Percentiles rank a stretch among this genome's conserved stretches.
These are phyloP conservation scores for Hybognathus amarus DNA, from an alignment of 2,797 vertebrate species.

Conservation along the genomic window DNA sequence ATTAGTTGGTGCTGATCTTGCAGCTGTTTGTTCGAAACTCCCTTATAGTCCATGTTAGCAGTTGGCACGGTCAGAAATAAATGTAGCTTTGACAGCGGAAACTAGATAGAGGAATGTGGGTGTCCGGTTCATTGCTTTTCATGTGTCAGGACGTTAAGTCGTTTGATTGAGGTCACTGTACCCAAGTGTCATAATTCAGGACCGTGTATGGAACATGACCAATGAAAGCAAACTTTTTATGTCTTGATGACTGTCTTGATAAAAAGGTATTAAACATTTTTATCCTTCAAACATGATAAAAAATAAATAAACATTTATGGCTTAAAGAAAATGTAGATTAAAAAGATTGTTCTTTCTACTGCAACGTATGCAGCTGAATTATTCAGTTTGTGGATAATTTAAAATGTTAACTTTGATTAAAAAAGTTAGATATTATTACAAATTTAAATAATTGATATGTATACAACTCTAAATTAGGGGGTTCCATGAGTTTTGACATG, in stretches of 20 bases:
- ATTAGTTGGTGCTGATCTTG: conserved; percentile 12
- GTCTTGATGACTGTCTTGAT: neutral
- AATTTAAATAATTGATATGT: too few relatives aligned
- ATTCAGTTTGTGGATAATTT: neutral
- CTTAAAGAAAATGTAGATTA: neutral
- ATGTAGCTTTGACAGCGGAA: conserved; percentile 39
- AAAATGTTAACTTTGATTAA: neutral
- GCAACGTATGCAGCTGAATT: neutral
- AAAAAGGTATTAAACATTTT: neutral
- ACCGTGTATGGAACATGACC: conserved; percentile 14
- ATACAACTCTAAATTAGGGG: neutral
- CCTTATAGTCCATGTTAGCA: conserved; percentile 1
- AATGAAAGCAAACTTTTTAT: neutral
- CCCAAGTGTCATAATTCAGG: neutral
- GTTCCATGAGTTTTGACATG: neutral
- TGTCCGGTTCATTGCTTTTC: neutral
- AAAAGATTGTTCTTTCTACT: neutral
- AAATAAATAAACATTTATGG: neutral
- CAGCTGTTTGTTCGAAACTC: conserved; percentile 26
- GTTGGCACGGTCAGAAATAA: conserved; percentile 32
- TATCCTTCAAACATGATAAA: neutral
- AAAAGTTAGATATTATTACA: neutral
- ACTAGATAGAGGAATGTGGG: neutral
- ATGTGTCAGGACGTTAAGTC: neutral
- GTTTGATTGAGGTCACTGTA: neutral